Base-by-base conservation (phyloP, 2,888 invertebrate genomes). In the Apotomis capreana region DNA sequence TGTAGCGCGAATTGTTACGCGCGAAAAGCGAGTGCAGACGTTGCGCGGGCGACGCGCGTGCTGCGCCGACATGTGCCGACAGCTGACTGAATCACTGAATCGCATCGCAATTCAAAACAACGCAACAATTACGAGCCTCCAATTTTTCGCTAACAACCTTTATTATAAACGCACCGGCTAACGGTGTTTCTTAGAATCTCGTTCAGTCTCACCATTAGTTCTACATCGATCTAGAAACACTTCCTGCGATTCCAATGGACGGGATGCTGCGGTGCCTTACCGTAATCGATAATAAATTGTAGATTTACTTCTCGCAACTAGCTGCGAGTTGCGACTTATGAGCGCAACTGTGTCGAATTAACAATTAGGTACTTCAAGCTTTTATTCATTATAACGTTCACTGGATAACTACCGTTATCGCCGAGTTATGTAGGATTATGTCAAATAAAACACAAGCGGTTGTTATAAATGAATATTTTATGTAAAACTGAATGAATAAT, bases 31-130 rank as follows among this genome's bases (percentile, higher is more conserved):
- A 76, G 77, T 49, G 49, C 49, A 77, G 82, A 76, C 78, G 83
- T 76, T 89, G 92, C 91, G 92, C 92, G 90, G 89, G 89, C 91
- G 87, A 85, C 89, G 88, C 88, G 83, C 92, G 91, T 91, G 88
- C 89, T 86, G 81, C 83, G 81, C 84, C 84, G 84, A 84, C 90
- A 87, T 91, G 80, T 86, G 90, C 89, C 89, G 88, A 89, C 92
- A 92, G 91, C 92, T 92, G 90, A 93, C 93, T 92, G 92, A 90
- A 90, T n/a, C n/a, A n/a, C 15, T 26, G 26, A 26, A 26, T 26
- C 26, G 26, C 26, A 26, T 88, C 87, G 89, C 89, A 89, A 90
- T 90, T 88, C 90, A 88, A 89, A 89, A 90, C 89, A 89, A 87
- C 89, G 83, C 85, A 81, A 85, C 86, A 89, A 90, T 89, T 89